Conservation (phyloP, 2,113 vertebrate species). For the Bostrychus sinensis region DNA sequence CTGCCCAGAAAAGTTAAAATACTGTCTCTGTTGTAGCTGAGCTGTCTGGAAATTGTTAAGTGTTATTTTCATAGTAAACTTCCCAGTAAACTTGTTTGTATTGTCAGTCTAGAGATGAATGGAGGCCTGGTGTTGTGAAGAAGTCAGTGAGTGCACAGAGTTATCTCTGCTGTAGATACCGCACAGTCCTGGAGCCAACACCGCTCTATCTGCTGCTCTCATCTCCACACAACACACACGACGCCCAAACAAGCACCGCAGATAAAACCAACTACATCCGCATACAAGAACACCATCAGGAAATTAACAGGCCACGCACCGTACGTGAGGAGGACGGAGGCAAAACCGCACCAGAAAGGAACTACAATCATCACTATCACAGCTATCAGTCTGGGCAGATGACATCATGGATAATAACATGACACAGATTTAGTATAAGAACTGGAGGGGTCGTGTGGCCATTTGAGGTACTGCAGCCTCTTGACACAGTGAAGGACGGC, state of each 20-base stretch:
- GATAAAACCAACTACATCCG: slow-evolving; percentile 72
- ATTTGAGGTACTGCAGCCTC: no score
- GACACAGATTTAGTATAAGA: no score
- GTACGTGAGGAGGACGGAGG: slow-evolving; percentile 25
- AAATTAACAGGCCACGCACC: slow-evolving; percentile 66
- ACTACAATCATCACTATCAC: slow-evolving; percentile 58
- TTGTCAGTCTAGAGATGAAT: no score
- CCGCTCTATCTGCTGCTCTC: slow-evolving; percentile 56
- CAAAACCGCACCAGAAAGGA: no score
- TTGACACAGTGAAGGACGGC: no score
- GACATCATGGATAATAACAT: slow-evolving; percentile 35
- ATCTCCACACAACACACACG: slow-evolving; percentile 75
- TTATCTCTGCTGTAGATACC: slow-evolving; percentile 64
- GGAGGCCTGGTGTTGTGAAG: no score
- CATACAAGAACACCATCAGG: slow-evolving; percentile 75
- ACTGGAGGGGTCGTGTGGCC: no score
- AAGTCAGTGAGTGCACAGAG: slow-evolving; percentile 19
- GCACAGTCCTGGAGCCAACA: slow-evolving; percentile 64
- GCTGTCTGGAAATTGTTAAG: no score
- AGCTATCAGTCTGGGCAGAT: slow-evolving; percentile 57
- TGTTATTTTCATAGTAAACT: no score
- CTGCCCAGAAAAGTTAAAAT: no score
- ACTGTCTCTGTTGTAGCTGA: no score
- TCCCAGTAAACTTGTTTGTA: not conserved
- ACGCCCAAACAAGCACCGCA: slow-evolving; percentile 69